Percentiles rank a stretch among this genome's conserved stretches.
Evolutionary conservation across 2,888 invertebrate genomes (phyloP).

Genomic region (Erebia epiphron): DNA sequence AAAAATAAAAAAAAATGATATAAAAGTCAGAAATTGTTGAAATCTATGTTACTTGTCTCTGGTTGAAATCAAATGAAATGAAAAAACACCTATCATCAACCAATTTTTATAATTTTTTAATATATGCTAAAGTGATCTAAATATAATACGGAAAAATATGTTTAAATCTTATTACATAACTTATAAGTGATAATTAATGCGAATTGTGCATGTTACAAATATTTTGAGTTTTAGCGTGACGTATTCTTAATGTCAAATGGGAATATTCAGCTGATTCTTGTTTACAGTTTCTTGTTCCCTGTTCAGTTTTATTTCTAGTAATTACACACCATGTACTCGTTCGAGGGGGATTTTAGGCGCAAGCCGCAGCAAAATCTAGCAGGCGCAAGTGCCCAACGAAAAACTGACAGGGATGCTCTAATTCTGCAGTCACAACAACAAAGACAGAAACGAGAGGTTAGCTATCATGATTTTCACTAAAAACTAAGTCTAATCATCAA

Average conservation of each 20-base stretch:
- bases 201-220: slow-evolving; percentile 1
- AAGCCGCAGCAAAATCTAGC: slow-evolving; percentile 95
- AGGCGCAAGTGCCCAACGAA: slow-evolving; percentile 90
- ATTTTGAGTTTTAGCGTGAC: slow-evolving; percentile 27
- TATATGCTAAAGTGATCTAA: background rate
- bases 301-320: slow-evolving; percentile 33
- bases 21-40: no score
- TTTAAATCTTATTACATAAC: slow-evolving; percentile 2
- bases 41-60: no score
- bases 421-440: slow-evolving; percentile 92
- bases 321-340: slow-evolving; percentile 84
- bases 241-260: slow-evolving; percentile 29
- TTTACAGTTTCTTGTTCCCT: slow-evolving; percentile 50
- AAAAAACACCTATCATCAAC: slow-evolving; percentile 6
- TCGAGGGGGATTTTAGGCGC: slow-evolving; percentile 95
- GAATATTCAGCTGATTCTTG: slow-evolving; percentile 64
- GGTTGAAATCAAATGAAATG: no score
- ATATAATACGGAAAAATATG: background rate
- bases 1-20: no score
- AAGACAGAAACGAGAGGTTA: slow-evolving; percentile 92
- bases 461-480: background rate
- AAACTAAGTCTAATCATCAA: background rate
- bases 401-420: slow-evolving; percentile 85
- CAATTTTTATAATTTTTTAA: background rate
- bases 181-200: background rate